phyloP scores from a whole-genome alignment of 2,113 vertebrate species.

The Kryptolebias marmoratus region DNA sequence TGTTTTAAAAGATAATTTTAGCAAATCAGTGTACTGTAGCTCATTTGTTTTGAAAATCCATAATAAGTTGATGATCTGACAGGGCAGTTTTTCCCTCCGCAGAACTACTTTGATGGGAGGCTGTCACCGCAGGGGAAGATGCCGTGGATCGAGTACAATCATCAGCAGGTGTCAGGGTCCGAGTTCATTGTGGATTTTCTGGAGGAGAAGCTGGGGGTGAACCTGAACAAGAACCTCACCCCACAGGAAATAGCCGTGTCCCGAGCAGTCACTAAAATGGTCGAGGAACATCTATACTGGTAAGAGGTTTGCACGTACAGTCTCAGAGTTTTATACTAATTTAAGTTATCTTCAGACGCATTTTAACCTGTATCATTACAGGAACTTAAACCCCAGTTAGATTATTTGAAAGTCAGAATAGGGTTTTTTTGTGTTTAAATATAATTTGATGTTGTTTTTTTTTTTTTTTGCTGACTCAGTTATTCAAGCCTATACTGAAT shows the following conservation, averaged over 20 bases:
- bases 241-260: conserved; percentile 91
- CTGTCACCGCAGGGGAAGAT: conserved; percentile 97
- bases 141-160: conserved; percentile 99
- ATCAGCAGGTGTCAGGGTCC: conserved; percentile 90
- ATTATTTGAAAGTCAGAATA: no score
- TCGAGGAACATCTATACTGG: conserved; percentile 98
- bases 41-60: no score
- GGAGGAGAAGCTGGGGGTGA: conserved; percentile 95
- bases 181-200: conserved; percentile 98
- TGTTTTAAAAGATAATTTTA: no score
- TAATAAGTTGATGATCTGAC: neutral
- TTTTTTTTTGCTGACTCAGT: no score
- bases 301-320: conserved; percentile 65
- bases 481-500: no score
- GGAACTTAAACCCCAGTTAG: no score
- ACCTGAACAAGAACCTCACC: conserved; percentile 91
- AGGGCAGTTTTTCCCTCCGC: conserved; percentile 26
- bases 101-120: conserved; percentile 98
- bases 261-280: conserved; percentile 92
- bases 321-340: neutral
- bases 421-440: no score
- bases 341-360: no score
- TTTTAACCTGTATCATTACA: no score
- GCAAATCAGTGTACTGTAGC: no score
- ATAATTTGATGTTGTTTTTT: no score